Evolutionary conservation across 2,113 vertebrate species (phyloP), one percentile per base, ranked within the genome.

Genomic region (Oplegnathus fasciatus): DNA sequence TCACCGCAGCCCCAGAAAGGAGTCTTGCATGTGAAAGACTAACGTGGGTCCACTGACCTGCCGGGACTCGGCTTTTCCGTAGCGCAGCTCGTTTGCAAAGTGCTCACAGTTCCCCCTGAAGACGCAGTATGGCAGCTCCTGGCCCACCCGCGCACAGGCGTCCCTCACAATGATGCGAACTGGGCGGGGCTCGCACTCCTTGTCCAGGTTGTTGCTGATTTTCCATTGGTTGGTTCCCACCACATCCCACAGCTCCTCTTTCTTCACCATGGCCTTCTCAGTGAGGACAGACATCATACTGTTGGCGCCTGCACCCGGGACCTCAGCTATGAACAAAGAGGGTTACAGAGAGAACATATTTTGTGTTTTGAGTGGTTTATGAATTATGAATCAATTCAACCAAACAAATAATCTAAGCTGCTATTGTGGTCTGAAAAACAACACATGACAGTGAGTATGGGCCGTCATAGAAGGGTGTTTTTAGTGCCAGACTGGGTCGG

Each of bases 31-130:
- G 4, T 28, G 58, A 14, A 69, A 52, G 18, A 61, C 3, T 30
- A 55, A 30, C 13, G 5, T 32, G 32, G 50, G 24, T 58, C 9
- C 20, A 77, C 82, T 6, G 48, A 98, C 97, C 97, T 97, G 97
- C 3, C 95, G 95, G 14, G 96, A 97, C 79, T 96, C 92, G 0
- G 93, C 0, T 6, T 94, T 91, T 4, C 96, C 96, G 0, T 97
- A 97, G 81, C 96, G 94, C 70, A 97, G 84, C 4, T 94, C 84
- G 1, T 90, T 96, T 37, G 79, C 96, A 88, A 98, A 97, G 88
- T 96, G 94, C 75, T 97, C 96, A 48, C 96, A 97, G 91, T 97
- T 97, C 0, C 57, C 9, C 0, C 54, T 83, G 44, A 94, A 14
- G 48, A 96, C 2, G 14, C 86, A 88, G 75, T 96, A 97, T 0